phyloP scores from a whole-genome alignment of 2,797 vertebrate genomes.

The Odontamblyopus rebecca region DNA sequence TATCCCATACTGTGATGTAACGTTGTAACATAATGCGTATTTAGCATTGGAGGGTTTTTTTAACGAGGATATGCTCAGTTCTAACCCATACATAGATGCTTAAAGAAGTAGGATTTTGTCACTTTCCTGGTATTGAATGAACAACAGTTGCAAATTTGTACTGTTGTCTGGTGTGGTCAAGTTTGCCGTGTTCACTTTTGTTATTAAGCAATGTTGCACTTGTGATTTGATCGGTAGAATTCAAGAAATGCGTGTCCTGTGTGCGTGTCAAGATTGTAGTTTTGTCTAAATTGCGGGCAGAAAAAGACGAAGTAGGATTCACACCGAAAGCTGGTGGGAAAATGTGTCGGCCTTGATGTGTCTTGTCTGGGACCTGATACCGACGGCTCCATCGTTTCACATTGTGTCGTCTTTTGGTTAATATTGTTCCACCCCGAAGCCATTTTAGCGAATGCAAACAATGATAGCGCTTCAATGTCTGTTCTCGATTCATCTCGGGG shows the following conservation, averaged over 20 bases:
- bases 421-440: not conserved
- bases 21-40: too few species aligned
- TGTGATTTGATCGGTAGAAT: too few species aligned
- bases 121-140: too few species aligned
- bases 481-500: not conserved
- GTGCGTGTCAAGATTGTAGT: not conserved
- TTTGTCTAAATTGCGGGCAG: constrained; percentile 49
- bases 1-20: not conserved
- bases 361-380: constrained; percentile 47
- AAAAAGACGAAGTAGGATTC: constrained; percentile 47
- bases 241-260: too few species aligned
- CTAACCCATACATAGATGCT: too few species aligned
- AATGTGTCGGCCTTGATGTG: constrained; percentile 54
- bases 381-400: constrained; percentile 45
- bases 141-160: too few species aligned
- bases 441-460: not conserved
- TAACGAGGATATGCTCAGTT: too few species aligned
- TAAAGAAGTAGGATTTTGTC: too few species aligned
- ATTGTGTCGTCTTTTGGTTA: constrained; percentile 23
- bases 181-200: too few species aligned
- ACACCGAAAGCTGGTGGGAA: constrained; percentile 57
- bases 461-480: not conserved
- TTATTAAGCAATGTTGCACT: too few species aligned
- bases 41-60: too few species aligned
- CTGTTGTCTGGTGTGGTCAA: too few species aligned